Evolutionary conservation across 2,113 vertebrate genomes (phyloP).

Genomic region (Myiozetetes cayanensis): DNA sequence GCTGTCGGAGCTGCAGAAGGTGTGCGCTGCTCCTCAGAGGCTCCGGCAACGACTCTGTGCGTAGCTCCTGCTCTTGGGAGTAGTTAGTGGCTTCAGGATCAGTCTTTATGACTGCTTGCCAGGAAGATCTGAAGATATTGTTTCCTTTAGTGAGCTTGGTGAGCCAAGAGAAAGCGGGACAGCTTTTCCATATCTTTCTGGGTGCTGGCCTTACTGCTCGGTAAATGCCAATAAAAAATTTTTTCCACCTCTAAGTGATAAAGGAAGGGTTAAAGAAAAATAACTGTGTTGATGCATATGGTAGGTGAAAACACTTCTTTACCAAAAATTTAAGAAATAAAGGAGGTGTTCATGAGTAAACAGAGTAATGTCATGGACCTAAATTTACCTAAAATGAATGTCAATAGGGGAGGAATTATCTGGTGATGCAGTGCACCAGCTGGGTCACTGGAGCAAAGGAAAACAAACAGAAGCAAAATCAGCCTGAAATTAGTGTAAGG

Average conservation of each 20-base stretch:
- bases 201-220: neutral
- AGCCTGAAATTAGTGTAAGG: neutral
- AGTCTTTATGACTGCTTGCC: neutral
- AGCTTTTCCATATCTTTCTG: neutral
- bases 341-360: neutral
- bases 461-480: neutral
- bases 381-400: neutral
- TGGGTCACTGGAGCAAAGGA: neutral
- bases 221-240: neutral
- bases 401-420: neutral
- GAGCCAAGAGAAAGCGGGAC: neutral
- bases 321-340: neutral
- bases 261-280: neutral
- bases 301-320: slow-evolving; percentile 1
- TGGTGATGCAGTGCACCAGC: neutral
- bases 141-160: neutral
- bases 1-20: neutral
- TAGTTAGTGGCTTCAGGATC: neutral
- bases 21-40: neutral
- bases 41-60: neutral
- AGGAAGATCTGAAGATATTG: neutral
- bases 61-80: neutral
- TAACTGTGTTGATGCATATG: neutral
- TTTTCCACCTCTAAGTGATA: neutral
- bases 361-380: neutral